Conservation (phyloP, 2,888 invertebrate genomes). For the Heliothis peltigera region DNA sequence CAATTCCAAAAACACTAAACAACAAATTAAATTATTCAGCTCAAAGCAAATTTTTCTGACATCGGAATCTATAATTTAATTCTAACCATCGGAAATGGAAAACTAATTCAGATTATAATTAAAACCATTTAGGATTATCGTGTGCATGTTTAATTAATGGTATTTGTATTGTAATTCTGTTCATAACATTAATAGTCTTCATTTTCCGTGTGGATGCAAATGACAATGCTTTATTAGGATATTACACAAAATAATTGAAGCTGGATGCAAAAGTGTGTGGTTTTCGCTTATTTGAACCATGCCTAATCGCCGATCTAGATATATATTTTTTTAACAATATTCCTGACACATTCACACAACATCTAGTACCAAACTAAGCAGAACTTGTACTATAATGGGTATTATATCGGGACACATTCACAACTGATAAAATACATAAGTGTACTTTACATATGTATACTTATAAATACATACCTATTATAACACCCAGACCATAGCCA, state of each 20-base stretch:
- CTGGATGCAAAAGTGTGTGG: not conserved
- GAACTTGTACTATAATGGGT: too few species aligned
- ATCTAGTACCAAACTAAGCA: too few species aligned
- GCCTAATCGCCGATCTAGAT: too few species aligned
- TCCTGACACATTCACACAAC: too few species aligned
- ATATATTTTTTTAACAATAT: too few species aligned
- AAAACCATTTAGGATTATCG: slow-evolving; percentile 11
- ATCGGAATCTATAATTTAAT: not conserved
- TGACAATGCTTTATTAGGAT: not conserved
- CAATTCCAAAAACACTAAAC: not conserved
- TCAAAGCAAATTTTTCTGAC: not conserved
- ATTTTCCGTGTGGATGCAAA: not conserved
- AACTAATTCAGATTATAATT: slow-evolving; percentile 18
- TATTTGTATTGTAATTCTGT: slow-evolving; percentile 16
- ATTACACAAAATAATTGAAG: not conserved
- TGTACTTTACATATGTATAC: too few species aligned
- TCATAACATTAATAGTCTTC: not conserved
- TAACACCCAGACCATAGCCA: too few species aligned
- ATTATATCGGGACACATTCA: too few species aligned
- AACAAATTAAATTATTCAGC: slow-evolving; percentile 5
- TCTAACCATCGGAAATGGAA: slow-evolving; percentile 4
- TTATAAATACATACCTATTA: too few species aligned
- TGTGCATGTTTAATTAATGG: slow-evolving; percentile 6
- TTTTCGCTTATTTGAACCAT: not conserved
- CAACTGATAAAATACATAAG: too few species aligned